Base-by-base conservation (phyloP, 2,113 vertebrate species). In the Corythornis vintsioides region DNA sequence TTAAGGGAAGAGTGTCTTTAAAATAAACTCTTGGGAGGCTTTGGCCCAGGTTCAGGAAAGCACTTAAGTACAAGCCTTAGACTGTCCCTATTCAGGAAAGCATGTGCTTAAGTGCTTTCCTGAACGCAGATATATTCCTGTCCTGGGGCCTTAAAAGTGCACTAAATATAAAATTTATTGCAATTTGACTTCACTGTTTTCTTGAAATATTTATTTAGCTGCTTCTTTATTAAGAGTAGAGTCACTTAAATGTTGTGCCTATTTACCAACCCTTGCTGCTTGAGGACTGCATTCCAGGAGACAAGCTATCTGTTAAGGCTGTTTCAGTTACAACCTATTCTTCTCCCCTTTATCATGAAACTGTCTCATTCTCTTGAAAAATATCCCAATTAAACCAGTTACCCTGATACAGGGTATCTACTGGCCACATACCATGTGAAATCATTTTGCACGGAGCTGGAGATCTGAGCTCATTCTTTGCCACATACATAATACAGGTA, bases 31-130 rank as follows among this genome's bases (percentile, higher is more conserved):
- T 81, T 83, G 35, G 40, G 45, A 94, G 40, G 66, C 40, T 88
- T 89, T 93, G 94, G 93, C 93, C 95, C 74, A 42, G 4, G 9
- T 93, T 96, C 94, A 96, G 93, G n/a, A 96, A 95, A 94, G 94
- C 93, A 96, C 94, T 96, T 96, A 95, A 96, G 80, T 86, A 53
- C 55, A 78, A 93, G 86, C 57, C 57, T 83, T 91, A 81, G 65
- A 67, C 92, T 72, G 29, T 86, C 88, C 45, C 61, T 81, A 69
- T 48, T 69, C 93, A 95, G 95, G 95, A 96, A 96, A 95, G 94
- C 81, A 76, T 12, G 4, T 87, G 89, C 83, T 96, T 94, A 96
- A 96, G 88, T 82, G 92, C 90, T 92, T 96, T 96, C 94, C 96
- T 96, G 90, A 96, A 93, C 72, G 72, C 35, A 91, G 84, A 91